Base-by-base conservation (phyloP, 2,888 invertebrate species). In the Salpingus planirostris region DNA sequence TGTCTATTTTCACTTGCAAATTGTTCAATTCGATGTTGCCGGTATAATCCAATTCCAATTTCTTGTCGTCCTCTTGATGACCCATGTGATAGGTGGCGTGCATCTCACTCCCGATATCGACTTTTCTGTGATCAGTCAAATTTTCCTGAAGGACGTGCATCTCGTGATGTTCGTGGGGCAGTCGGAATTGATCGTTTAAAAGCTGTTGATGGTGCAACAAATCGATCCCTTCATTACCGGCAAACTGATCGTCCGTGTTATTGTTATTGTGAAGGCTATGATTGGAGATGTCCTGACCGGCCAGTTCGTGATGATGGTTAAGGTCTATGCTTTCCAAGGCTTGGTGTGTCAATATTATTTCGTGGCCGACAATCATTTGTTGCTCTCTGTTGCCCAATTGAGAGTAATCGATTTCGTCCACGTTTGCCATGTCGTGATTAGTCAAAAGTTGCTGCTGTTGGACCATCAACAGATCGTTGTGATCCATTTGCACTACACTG, bases 281-380 rank as follows among this genome's bases (percentile, higher is more conserved):
- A 46, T 60, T 58, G 1, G 61, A 56, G 27, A 60, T 44, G 33
- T 60, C 60, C 27, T 60, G 57, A 26, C 45, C 49, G 26, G 50
- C 50, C 34, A 64, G 48, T 33, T 61, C 58, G 34, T 58, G 56
- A 40, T 55, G 57, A 40, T 55, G 57, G 34, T 52, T 57, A 21
- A 64, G 42, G 36, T 59, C 54, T 26, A 64, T 54, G 36, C 52
- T 57, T 13, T 59, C 57, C 29, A 64, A 43, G 10, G 56, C 46
- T 15, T 55, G 52, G 28, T 56, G 53, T 5, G 49, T 40, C 35
- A 63, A 43, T 35, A 62, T 62, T 8, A 63, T 55, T 35, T 57
- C 55, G 34, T 62, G 58, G 15, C 47, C 53, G 10, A 56, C 55
- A 26, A 58, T 55, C n/a, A n/a, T n/a, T 37, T 60, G 44, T 31